Evolutionary conservation across 2,888 invertebrate genomes (phyloP), one percentile per base, ranked within the genome.

Genomic region (Eristalinus aeneus): DNA sequence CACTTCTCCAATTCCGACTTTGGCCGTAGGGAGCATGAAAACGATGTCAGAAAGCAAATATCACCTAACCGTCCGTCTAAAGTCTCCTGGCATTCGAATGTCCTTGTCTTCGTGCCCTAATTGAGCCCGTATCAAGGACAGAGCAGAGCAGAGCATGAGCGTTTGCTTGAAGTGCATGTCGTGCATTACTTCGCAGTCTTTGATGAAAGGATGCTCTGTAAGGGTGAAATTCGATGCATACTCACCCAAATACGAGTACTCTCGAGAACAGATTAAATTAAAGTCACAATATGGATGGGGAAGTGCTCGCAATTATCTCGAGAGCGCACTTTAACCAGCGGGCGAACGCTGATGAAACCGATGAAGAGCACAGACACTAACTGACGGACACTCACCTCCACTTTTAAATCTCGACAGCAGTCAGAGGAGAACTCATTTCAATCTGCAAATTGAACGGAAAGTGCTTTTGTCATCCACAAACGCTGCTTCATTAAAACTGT

Each of bases 271-370:
- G 86, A 86, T 86, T 86, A 82, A 86, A 86, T 86, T 86, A 86
- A 86, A 82, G 82, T 86, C 86, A 82, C 86, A 82, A 86, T 86
- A 82, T 82, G 86, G 82, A 86, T 82, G 74, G 82, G 77, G 69
- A 86, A 86, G 86, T 86, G 86, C 86, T 86, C 82, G 86, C 86
- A 86, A 86, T 86, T 86, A 86, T 86, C 86, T 86, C 82, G 73
- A 86, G 82, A 82, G 86, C 78, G 74, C 69, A 86, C 82, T 86
- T 74, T 74, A 82, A 78, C 64, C 63, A 85, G 58, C 75, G 71
- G 22, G 5, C 56, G 56, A 56, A 23, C 56, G 23, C 22, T 56
- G 56, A 56, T 56, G 56, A 22, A 27, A 78, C 78, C 73, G 69
- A 46, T 22, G 36, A 67, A 63, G 27, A 46, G 68, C 58, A 4